Conservation (phyloP, 2,888 invertebrate species). For the Dynastes maya region DNA sequence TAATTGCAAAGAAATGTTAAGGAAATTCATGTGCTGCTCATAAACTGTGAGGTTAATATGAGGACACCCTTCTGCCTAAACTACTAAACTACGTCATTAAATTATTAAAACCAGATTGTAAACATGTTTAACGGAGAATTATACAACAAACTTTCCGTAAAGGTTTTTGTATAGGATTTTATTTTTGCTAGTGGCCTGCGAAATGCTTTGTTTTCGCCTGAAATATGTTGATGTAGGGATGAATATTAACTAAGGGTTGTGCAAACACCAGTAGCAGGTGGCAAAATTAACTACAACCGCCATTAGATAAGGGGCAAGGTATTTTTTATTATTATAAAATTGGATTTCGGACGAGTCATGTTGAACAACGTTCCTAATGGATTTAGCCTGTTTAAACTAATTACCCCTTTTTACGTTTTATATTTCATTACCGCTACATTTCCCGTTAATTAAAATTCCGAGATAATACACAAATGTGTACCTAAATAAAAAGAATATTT, state of each 20-base stretch:
- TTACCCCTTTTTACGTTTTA: slow-evolving; percentile 27
- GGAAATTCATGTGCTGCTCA: no score
- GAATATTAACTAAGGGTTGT: slow-evolving; percentile 29
- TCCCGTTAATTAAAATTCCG: slow-evolving; percentile 39
- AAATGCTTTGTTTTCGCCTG: slow-evolving; percentile 20
- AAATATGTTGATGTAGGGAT: slow-evolving; percentile 39
- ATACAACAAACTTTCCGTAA: background rate
- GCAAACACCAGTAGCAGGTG: slow-evolving; percentile 37
- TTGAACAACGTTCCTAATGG: slow-evolving; percentile 30
- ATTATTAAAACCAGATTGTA: slow-evolving; percentile 21
- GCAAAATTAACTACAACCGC: slow-evolving; percentile 22
- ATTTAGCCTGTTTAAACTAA: slow-evolving; percentile 37
- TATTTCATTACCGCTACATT: slow-evolving; percentile 29
- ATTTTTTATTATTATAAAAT: slow-evolving; percentile 42
- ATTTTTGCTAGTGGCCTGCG: slow-evolving; percentile 25
- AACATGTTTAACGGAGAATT: background rate
- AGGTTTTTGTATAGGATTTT: slow-evolving; percentile 25
- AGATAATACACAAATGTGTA: slow-evolving; percentile 15
- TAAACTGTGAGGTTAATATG: no score
- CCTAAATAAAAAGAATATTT: slow-evolving; percentile 12
- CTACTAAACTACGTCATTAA: background rate
- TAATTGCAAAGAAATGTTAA: background rate
- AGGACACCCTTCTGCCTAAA: no score
- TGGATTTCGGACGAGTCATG: slow-evolving; percentile 4
- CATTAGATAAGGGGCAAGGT: slow-evolving; percentile 25